Percentiles rank a stretch among this genome's conserved stretches.
phyloP scores from a whole-genome alignment of 2,888 invertebrate species.

The Dasysyrphus tricinctus region DNA sequence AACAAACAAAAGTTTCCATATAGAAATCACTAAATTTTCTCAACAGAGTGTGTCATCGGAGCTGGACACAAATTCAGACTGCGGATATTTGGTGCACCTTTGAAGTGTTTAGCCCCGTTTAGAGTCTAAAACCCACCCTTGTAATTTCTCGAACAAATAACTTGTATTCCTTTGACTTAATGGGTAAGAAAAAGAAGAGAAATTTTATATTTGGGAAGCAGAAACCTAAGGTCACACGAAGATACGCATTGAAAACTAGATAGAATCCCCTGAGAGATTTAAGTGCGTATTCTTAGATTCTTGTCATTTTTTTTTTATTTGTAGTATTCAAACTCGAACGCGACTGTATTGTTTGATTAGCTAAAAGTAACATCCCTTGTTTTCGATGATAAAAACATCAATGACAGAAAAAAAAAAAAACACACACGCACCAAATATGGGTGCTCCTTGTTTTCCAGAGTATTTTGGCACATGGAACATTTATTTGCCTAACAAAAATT shows the following conservation, averaged over 20 bases:
- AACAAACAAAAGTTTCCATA: neutral
- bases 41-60: neutral
- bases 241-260: neutral
- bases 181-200: neutral
- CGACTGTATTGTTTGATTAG: constrained; percentile 3
- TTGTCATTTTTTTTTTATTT: neutral
- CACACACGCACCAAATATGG: neutral
- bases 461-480: neutral
- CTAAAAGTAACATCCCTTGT: constrained; percentile 6
- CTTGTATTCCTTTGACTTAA: neutral
- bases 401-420: neutral
- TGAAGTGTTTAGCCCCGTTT: neutral
- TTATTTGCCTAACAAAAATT: constrained; percentile 12
- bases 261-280: constrained; percentile 16
- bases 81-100: constrained; percentile 14
- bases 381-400: constrained; percentile 7
- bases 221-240: neutral
- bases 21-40: neutral
- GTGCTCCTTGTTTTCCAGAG: neutral
- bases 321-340: constrained; percentile 2
- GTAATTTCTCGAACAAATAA: neutral
- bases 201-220: neutral
- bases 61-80: constrained; percentile 36
- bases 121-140: constrained; percentile 2
- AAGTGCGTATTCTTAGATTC: constrained; percentile 1